Evolutionary conservation across 2,888 invertebrate species (phyloP).

Genomic region (Lamproptera curius): DNA sequence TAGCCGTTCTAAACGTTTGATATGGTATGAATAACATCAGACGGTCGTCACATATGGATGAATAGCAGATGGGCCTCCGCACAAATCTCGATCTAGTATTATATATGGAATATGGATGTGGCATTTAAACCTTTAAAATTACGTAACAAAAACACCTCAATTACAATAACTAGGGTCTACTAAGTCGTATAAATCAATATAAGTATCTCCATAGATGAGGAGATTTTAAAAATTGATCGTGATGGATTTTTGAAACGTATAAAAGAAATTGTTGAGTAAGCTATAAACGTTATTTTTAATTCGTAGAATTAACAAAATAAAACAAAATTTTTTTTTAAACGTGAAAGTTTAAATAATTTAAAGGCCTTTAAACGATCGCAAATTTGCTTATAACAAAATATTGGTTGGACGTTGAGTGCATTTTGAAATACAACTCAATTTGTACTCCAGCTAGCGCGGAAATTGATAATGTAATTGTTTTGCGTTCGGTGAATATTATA

Average conservation of each 20-base stretch:
- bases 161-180: no score
- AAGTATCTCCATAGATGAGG: no score
- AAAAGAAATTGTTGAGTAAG: no score
- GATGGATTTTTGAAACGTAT: no score
- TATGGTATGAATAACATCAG: constrained; percentile 70
- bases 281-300: no score
- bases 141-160: no score
- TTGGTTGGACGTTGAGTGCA: constrained; percentile 19
- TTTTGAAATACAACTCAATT: constrained; percentile 22
- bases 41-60: constrained; percentile 63
- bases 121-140: no score
- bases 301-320: no score
- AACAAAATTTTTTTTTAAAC: background rate
- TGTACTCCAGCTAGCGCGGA: constrained; percentile 15
- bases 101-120: constrained; percentile 43
- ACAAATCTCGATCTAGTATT: constrained; percentile 32
- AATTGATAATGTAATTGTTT: constrained; percentile 20
- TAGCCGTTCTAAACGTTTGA: constrained; percentile 67
- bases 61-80: constrained; percentile 39
- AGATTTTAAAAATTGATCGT: no score
- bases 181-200: no score
- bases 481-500: constrained; percentile 13
- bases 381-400: constrained; percentile 11
- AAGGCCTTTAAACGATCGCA: constrained; percentile 6
- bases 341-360: constrained; percentile 9